Percentiles rank a stretch among this genome's conserved stretches.
phyloP scores from a whole-genome alignment of 2,888 invertebrate genomes.

The Heteropelma amictum region DNA sequence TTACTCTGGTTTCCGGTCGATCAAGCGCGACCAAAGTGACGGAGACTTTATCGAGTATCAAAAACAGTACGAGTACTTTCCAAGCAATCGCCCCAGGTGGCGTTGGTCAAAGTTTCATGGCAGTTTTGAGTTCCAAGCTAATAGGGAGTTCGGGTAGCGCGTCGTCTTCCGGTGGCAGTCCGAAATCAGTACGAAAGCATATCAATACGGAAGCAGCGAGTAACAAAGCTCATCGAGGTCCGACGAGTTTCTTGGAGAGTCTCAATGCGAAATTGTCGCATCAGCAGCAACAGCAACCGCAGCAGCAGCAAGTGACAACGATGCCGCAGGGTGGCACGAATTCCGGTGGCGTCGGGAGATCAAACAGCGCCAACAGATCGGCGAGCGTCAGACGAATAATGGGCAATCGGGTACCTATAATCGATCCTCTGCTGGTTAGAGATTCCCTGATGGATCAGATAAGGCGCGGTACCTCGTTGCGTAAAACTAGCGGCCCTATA shows the following conservation, averaged over 20 bases:
- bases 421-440: constrained; percentile 74
- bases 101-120: constrained; percentile 84
- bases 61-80: constrained; percentile 48
- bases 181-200: constrained; percentile 74
- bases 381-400: constrained; percentile 75
- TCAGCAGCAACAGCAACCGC: constrained; percentile 85
- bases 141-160: constrained; percentile 66
- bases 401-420: constrained; percentile 75
- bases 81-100: constrained; percentile 78
- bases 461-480: constrained; percentile 89
- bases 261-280: constrained; percentile 88
- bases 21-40: constrained; percentile 24
- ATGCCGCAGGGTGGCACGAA: constrained; percentile 82
- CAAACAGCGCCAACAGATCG: constrained; percentile 67
- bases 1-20: constrained; percentile 27
- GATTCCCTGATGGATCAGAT: constrained; percentile 97
- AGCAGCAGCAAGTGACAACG: constrained; percentile 80
- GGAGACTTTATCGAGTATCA: constrained; percentile 45
- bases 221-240: constrained; percentile 78
- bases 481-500: constrained; percentile 85
- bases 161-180: constrained; percentile 66
- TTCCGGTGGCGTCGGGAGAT: constrained; percentile 45
- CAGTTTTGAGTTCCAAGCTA: constrained; percentile 85
- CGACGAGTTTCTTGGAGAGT: constrained; percentile 85
- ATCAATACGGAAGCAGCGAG: constrained; percentile 76